phyloP scores from a whole-genome alignment of 2,888 invertebrate genomes.

The Cyclophora albipunctata region DNA sequence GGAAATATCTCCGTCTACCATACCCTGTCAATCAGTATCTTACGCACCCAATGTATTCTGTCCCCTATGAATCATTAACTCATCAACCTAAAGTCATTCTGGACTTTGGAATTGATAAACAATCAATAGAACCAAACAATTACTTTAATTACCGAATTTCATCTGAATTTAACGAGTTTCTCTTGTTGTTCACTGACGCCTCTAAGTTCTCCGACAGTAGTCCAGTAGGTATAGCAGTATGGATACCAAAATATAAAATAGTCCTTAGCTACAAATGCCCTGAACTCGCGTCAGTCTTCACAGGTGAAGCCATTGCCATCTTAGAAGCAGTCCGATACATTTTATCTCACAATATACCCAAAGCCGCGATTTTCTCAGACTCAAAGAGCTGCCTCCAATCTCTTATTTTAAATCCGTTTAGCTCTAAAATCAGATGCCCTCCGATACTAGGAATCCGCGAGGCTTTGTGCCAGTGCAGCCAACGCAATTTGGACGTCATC shows the following conservation, averaged over 20 bases:
- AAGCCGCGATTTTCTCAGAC: not conserved
- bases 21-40: not conserved
- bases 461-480: not conserved
- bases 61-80: not conserved
- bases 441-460: not conserved
- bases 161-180: not conserved
- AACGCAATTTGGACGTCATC: not conserved
- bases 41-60: not conserved
- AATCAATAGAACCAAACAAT: not conserved
- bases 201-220: not conserved
- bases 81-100: not conserved
- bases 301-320: conserved; percentile 1
- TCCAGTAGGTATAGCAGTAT: not conserved
- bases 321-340: not conserved
- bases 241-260: not conserved
- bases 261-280: conserved; percentile 1
- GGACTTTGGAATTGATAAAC: not conserved
- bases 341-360: not conserved
- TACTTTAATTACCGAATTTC: not conserved
- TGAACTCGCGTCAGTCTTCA: not conserved
- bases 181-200: not conserved
- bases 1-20: not conserved
- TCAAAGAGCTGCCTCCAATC: not conserved
- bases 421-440: not conserved
- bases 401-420: not conserved